These are phyloP conservation scores for Remorina albescens DNA, from an alignment of 2,797 vertebrate genomes.

Conservation along the genomic window DNA sequence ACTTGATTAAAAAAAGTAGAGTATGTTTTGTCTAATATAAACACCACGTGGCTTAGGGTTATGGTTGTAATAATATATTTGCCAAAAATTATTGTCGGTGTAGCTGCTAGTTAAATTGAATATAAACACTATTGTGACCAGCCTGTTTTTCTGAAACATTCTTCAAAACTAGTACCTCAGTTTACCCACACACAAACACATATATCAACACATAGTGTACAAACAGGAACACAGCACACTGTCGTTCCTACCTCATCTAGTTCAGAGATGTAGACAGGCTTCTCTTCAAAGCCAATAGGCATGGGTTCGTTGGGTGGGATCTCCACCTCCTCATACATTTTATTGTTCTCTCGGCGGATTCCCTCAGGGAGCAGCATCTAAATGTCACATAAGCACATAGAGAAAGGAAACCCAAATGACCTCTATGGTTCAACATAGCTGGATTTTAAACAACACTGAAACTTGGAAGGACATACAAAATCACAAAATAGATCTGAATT, in stretches of 20 bases:
- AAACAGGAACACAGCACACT: background rate
- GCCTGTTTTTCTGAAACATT: background rate
- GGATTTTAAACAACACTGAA: conserved; percentile 13
- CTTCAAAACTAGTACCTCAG: conserved; percentile 1
- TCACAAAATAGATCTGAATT: conserved; percentile 4
- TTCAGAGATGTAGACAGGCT: conserved; percentile 92
- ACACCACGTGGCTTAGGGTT: background rate
- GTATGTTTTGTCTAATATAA: too few relatives aligned
- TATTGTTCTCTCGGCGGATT: conserved; percentile 92
- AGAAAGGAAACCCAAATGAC: conserved; percentile 5
- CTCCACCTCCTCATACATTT: conserved; percentile 95
- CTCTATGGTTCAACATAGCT: conserved; percentile 11
- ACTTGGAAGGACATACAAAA: conserved; percentile 18
- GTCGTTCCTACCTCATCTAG: conserved; percentile 91
- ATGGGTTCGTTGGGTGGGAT: conserved; percentile 94
- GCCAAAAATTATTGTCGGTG: background rate
- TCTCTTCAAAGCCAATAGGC: conserved; percentile 93
- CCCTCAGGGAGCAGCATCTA: conserved; percentile 95
- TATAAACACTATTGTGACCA: background rate
- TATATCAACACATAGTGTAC: background rate
- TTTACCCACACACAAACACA: background rate
- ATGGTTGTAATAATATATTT: background rate
- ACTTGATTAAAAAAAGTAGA: too few relatives aligned
- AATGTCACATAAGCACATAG: conserved; percentile 38
- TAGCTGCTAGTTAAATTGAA: background rate